Base-by-base conservation (phyloP, 2,113 vertebrate genomes). In the Entosphenus tridentatus region DNA sequence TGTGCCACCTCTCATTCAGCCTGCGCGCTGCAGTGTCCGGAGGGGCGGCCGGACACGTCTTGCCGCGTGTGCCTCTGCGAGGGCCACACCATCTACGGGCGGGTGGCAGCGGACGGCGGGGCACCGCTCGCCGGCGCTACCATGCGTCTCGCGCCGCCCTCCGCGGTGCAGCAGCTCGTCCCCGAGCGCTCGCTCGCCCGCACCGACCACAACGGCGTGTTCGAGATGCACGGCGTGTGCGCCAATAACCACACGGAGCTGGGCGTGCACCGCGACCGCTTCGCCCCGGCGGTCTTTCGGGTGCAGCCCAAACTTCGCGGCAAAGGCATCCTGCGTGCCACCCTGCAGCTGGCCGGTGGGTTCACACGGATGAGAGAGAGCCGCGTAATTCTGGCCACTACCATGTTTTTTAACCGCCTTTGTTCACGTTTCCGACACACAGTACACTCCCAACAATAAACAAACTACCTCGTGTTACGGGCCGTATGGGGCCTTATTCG, bases 51-150 rank as follows among this genome's bases (percentile, higher is more conserved):
- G 55, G 96, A 93, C 0, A 84, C 83, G 0, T 86, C 90, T 67
- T 98, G 93, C 10, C 82, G 84, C 0, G 70, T 81, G 2, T 98
- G 93, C 76, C 84, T 82, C 81, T 98, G 92, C 21, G 78, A 90
- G 75, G 83, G 88, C 2, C 84, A 87, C 10, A 72, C 79, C 12
- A 77, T 98, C 39, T 77, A 83, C 0, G 93, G 91, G 16, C 83
- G 80, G 12, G 80, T 93, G 55, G 83, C 84, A 68, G 83, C 88
- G 0, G 81, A 85, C 2, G 91, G 88, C 0, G 86, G 88, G 9
- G 82, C 83, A 1, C 81, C 80, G 0, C 87, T 86, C 62, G 74
- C 78, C 0, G 82, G 82, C 9, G 87, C 85, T 1, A 77, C 95
- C 73, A 65, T 65, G n/a, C 39, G 39, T 39, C 39, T 39, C 39